Evolutionary conservation across 1,140 invertebrate species (phyloP), one percentile per base, ranked within the genome.

Genomic region (Steinernema feltiae): DNA sequence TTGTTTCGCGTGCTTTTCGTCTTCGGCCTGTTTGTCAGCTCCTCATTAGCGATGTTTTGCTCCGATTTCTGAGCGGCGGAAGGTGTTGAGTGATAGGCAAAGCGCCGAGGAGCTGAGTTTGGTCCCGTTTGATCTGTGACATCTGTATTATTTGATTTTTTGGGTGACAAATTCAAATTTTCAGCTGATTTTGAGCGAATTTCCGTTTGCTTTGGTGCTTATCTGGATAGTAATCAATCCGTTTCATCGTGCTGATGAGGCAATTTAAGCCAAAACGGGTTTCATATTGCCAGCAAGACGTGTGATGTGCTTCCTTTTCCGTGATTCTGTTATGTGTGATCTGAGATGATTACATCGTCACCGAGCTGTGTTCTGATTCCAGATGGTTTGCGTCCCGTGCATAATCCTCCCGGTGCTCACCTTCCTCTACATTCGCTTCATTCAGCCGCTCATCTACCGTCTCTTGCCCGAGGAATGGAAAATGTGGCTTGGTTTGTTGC

Each of bases 321-420:
- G 41, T n/a, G 7, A n/a, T 46, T 46, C 7, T 46, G 7, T 12
- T 46, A 46, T 63, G 15, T 21, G 15, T 63, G 15, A 63, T 27
- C 24, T 27, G 7, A 17, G 12, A 21, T 21, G 2, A 27, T 27
- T 63, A 7, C 53, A 15, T 3, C n/a, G 7, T 63, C 12, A 27
- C 53, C 24, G 15, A 15, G 3, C 53, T 63, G 7, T 27, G 12
- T 27, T 63, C 53, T 27, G 7, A 63, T 63, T 63, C 24, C 53
- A 63, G 53, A 63, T 63, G 53, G 53, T 63, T 63, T 63, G 53
- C 53, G 53, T 63, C 24, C 53, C 53, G 12, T 63, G 53, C 53
- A 63, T 63, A 3, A 63, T 63, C 53, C 53, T 63, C 53, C 53
- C 53, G 2, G 53, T 63, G 53, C 15, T 63, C 53, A 63, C 53